Evolutionary conservation across 2,888 invertebrate species (phyloP), one percentile per base, ranked within the genome.

Genomic region (Acleris laterana): DNA sequence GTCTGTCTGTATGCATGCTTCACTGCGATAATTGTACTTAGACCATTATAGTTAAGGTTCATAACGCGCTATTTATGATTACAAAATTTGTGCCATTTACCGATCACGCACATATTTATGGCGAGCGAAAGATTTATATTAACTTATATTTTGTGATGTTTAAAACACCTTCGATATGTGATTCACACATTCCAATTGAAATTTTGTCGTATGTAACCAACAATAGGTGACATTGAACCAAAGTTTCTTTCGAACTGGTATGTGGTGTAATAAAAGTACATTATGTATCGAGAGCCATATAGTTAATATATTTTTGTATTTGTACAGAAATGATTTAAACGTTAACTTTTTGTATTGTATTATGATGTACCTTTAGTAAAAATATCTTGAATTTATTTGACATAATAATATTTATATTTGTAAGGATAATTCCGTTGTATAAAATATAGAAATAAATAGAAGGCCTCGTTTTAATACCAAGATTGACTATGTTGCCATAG

Each of bases 51-150:
- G 50, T 51, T 65, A 63, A 63, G 63, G 20, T 4, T 49, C 25
- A 63, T 63, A 73, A 72, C 65, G 75, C 72, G 73, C 75, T 74
- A 73, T 76, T 75, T 74, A 78, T 74, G 72, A 79, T 79, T 85
- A 89, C 88, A 88, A 90, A 89, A 85, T 82, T 85, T 79, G 90
- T 91, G 90, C 90, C 90, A 90, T 91, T 85, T 80, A 78, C 81
- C 82, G 79, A 82, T 80, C 72, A 76, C 78, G 85, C 84, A 83
- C 81, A 76, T 79, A 74, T 79, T 74, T 81, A 77, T 74, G 74
- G 71, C 73, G 65, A 69, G 63, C 49, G 67, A 65, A 70, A 70
- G 62, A 44, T 68, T 56, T 68, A 68, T 68, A 64, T 67, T 60
- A 59, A 68, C 57, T 51, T 65, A 68, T 68, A 63, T 52, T 58